phyloP scores from a whole-genome alignment of 1,140 invertebrate species.

The Dryas iulia region DNA sequence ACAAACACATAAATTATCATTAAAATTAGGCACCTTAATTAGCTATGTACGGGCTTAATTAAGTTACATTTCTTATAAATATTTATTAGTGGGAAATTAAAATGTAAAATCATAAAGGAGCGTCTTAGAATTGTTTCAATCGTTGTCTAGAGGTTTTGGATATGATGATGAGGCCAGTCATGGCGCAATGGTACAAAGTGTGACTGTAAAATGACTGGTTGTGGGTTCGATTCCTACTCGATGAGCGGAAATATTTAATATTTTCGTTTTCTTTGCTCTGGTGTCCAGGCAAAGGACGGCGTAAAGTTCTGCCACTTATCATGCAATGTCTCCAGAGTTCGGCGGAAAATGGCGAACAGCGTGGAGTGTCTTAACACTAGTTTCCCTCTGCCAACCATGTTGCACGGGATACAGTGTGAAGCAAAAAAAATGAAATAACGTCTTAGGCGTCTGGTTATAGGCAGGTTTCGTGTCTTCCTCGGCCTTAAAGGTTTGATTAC shows the following conservation, averaged over 20 bases:
- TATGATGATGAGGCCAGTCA: not conserved
- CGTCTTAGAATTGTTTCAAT: not conserved
- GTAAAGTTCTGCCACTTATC: no score
- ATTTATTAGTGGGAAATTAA: slow-evolving; percentile 4
- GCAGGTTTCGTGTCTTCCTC: not conserved
- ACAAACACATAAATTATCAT: slow-evolving; percentile 1
- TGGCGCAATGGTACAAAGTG: no score
- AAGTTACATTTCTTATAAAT: slow-evolving; percentile 1
- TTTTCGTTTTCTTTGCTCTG: no score
- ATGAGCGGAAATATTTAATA: no score
- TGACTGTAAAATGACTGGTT: no score
- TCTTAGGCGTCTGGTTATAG: not conserved
- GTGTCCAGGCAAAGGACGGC: no score
- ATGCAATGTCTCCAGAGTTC: no score
- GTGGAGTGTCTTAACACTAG: no score
- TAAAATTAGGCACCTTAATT: not conserved
- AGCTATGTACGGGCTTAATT: not conserved
- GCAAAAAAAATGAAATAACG: not conserved
- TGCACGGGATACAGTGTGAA: no score
- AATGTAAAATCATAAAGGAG: not conserved
- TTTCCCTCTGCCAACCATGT: no score
- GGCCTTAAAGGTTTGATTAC: not conserved
- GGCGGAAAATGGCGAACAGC: no score
- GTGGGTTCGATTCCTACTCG: no score
- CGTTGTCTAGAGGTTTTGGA: not conserved